Evolutionary conservation across 2,797 vertebrate genomes (phyloP).

Genomic region (Australoheros facetus): DNA sequence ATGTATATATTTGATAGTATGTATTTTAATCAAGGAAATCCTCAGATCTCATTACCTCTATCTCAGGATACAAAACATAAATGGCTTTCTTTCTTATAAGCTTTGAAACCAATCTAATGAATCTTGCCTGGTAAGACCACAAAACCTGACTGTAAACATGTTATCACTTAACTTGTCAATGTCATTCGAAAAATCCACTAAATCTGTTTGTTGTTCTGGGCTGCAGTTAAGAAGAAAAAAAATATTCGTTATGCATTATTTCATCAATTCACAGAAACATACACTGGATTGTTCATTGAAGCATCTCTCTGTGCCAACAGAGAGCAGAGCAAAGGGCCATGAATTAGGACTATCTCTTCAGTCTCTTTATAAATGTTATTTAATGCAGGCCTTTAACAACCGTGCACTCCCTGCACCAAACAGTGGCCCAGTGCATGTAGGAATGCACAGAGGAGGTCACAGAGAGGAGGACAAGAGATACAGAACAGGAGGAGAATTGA

Average conservation of each 20-base stretch:
- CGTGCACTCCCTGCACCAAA: slow-evolving; percentile 20
- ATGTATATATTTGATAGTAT: too few species aligned
- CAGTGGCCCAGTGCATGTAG: slow-evolving; percentile 34
- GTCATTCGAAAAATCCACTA: neutral
- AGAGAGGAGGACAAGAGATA: slow-evolving; percentile 40
- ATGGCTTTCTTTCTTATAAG: neutral
- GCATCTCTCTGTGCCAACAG: neutral
- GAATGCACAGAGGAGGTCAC: slow-evolving; percentile 56
- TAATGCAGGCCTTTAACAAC: slow-evolving; percentile 21
- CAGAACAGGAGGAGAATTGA: slow-evolving; percentile 37
- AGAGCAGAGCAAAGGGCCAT: slow-evolving; percentile 7
- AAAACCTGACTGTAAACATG: neutral
- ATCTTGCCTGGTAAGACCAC: neutral
- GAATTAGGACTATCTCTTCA: slow-evolving; percentile 18
- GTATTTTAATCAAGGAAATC: neutral
- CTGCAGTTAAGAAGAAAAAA: slow-evolving; percentile 1
- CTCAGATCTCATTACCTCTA: neutral
- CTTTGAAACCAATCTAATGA: neutral
- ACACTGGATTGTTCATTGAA: slow-evolving; percentile 2
- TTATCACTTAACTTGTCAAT: neutral
- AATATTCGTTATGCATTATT: neutral
- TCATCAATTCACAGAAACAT: neutral
- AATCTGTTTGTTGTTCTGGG: slow-evolving; percentile 5
- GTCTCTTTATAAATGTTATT: slow-evolving; percentile 37
- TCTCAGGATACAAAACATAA: neutral